Base-by-base conservation (phyloP, 2,113 vertebrate genomes). In the Tricholaema leucomelas region DNA sequence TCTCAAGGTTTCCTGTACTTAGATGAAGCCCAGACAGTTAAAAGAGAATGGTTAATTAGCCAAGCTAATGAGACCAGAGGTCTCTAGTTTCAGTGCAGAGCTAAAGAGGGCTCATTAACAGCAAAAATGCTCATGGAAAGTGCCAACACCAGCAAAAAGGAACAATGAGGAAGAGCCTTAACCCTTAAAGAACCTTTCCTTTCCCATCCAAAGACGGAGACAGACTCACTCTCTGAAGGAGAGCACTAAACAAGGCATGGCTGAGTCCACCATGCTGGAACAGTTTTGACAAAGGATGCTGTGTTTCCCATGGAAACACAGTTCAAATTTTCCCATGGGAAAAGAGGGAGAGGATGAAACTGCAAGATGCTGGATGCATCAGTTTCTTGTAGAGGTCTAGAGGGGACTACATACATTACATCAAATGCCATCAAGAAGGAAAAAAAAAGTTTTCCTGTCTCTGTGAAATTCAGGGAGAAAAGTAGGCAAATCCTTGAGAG, bases 1-100 rank as follows among this genome's bases (percentile, higher is more conserved):
- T 89, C 82, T 81, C 40, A 42, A 61, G 54, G 61, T 78, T 92
- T 75, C 72, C 40, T 88, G 79, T 18, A 79, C 89, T 87, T 42
- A 60, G 80, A 61, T 66, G 82, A 92, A 88, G 59, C 17, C 67
- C 66, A 86, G 78, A 66, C 54, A 81, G 46, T 87, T 38, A 73
- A 78, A 85, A 74, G 24, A 87, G 81, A 91, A 85, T 72, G 67
- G 87, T 40, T 95, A 95, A 96, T 94, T 90, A 96, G 88, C 55
- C 65, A 83, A 16, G 69, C 80, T 96, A 96, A 95, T 91, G 74
- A 92, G 72, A 95, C 33, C 71, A 56, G 87, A 91, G 82, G 84
- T 70, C 52, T 72, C 35, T 35, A 73, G n/a, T 74, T 94, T 61
- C 78, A 91, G 31, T 38, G 44, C 56, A 65, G 73, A 82, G 81